Evolutionary conservation across 2,888 invertebrate genomes (phyloP), one percentile per base, ranked within the genome.

Genomic region (Leptodirus hochenwartii): DNA sequence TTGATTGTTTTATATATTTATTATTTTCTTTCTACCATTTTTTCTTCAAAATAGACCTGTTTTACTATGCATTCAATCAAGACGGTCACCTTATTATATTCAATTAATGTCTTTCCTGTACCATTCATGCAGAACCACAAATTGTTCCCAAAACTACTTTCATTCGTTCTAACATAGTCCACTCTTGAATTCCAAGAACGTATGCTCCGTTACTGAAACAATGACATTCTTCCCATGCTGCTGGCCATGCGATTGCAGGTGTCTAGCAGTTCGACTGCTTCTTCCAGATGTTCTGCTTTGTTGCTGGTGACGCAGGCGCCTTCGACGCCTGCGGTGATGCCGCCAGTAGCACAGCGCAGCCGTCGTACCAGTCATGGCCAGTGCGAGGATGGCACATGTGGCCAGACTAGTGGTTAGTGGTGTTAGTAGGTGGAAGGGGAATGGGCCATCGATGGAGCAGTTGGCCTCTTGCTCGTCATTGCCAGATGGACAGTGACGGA

Each of bases 391-490:
- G 8, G 46, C 47, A 14, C 44, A 45, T 8, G 53, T 39, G 17
- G 51, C 48, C 24, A 46, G 41, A 14, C 38, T 35, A 13, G 37
- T 34, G 11, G 40, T 39, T 27, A 41, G 37, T 5, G 50, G 44
- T 33, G 52, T 50, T 32, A 51, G 42, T 27, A 50, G 74, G 6
- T 72, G 63, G 23, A 72, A 59, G 4, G 76, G 72, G 27, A 76
- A 57, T 10, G 70, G 69, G 43, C 71, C 66, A 33, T 69, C 67
- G 39, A 73, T 70, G 14, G 75, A 69, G 49, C 79, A 79, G 45
- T 78, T 78, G 2, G 67, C 62, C 43, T 78, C 77, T 39, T 75
- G 74, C 55, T 81, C 80, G 48, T 81, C 82, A 51, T 69, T 78
- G 2, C 81, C 80, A 4, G 79, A 77, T 9, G 80, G 81, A 47